Percentiles rank a stretch among this genome's conserved stretches.
Evolutionary conservation across 92 coral and sea anemone species (phyloP).

Genomic region (Zoanthus gigantus): DNA sequence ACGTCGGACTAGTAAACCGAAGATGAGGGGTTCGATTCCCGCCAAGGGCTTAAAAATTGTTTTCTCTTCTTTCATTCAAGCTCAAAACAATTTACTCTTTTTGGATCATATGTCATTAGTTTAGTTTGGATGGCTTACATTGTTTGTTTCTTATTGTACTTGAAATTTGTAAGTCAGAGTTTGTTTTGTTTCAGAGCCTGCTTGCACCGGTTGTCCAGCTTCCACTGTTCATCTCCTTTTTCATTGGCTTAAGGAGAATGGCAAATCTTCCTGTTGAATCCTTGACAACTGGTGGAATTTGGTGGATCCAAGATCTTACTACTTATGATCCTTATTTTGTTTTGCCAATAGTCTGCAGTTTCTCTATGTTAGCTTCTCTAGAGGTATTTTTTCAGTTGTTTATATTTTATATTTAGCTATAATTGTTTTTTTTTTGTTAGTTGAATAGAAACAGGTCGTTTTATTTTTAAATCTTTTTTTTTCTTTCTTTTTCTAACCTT

Average conservation of each 20-base stretch:
- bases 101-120: too few relatives aligned
- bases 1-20: too few relatives aligned
- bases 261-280: constrained; percentile 94
- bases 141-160: background rate
- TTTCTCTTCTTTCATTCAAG: too few relatives aligned
- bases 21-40: too few relatives aligned
- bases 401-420: background rate
- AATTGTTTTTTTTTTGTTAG: background rate
- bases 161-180: background rate
- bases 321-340: constrained; percentile 89
- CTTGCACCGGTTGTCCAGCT: constrained; percentile 84
- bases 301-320: constrained; percentile 95
- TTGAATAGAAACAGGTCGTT: too few relatives aligned
- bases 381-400: constrained; percentile 67
- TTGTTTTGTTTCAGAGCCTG: constrained; percentile 74
- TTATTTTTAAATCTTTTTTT: too few relatives aligned
- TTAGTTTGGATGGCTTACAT: too few relatives aligned
- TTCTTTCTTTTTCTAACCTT: too few relatives aligned
- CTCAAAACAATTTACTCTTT: too few relatives aligned
- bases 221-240: constrained; percentile 92
- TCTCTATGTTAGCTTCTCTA: constrained; percentile 91
- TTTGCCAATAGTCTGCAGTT: constrained; percentile 86
- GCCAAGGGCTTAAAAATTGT: too few relatives aligned
- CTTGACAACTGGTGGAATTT: constrained; percentile 81
- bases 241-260: constrained; percentile 90